Evolutionary conservation across 2,797 vertebrate species (phyloP).

Genomic region (Halcyon badia): DNA sequence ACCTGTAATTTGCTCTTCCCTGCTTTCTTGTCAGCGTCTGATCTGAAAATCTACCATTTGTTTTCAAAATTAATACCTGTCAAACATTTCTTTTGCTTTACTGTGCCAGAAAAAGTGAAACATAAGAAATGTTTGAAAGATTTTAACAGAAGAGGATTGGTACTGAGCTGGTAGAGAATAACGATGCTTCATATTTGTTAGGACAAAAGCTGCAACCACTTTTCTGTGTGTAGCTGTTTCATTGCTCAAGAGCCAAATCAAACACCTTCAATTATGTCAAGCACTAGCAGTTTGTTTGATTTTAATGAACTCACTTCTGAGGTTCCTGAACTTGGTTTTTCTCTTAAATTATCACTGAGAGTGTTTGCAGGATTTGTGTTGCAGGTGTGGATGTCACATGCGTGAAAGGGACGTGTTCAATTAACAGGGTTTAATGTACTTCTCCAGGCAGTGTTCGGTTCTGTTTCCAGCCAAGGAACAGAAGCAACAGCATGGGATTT

Average conservation of each 20-base stretch:
- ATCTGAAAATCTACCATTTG: constrained; percentile 65
- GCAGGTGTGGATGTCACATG: neutral
- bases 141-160: neutral
- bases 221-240: neutral
- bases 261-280: constrained; percentile 30
- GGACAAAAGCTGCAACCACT: constrained; percentile 62
- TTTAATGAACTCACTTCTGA: constrained; percentile 35
- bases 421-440: neutral
- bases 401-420: neutral
- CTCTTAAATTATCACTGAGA: neutral
- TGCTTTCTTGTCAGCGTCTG: constrained; percentile 5
- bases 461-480: neutral
- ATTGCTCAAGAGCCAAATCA: neutral
- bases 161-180: neutral
- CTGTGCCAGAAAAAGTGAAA: neutral
- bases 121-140: constrained; percentile 58
- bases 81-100: constrained; percentile 57
- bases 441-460: neutral
- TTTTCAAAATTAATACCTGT: constrained; percentile 80
- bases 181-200: neutral
- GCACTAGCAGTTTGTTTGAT: constrained; percentile 10
- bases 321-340: constrained; percentile 5
- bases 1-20: constrained; percentile 48
- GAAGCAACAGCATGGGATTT: neutral
- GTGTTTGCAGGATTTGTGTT: neutral